Evolutionary conservation across 2,797 vertebrate genomes (phyloP), one percentile per base, ranked within the genome.

Genomic region (Artibeus lituratus): DNA sequence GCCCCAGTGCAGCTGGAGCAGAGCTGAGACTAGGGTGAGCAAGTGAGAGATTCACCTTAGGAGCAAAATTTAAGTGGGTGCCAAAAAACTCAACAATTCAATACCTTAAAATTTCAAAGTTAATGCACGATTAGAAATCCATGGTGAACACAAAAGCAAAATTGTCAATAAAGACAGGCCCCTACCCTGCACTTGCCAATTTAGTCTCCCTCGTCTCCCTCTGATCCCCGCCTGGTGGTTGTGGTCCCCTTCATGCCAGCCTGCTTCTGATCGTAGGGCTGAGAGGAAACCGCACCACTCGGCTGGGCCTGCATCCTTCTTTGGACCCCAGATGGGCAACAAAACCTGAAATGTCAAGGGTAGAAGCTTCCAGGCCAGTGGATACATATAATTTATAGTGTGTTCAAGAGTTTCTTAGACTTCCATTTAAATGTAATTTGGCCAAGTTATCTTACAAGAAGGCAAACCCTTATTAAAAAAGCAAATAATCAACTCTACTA

Each of bases 321-420:
- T 74, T 32, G 16, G 42, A 37, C 3, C 88, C n/a, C 44, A 92
- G 74, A 80, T 78, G 59, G 85, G 57, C 85, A 94, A 70, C 74
- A 92, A 85, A 81, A 76, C 44, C 87, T 76, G 59, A 80, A 84
- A 91, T 84, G 44, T 80, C 92, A 78, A 87, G 59, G 83, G 37
- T 37, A 94, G 78, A 83, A 89, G 89, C 82, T 62, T 91, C 76
- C 51, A 83, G 57, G 19, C 39, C 29, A 92, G 55, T 26, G 51
- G 62, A 80, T 47, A 93, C 47, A 62, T 62, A 18, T 67, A 94
- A 73, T 86, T 81, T 92, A 78, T 62, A 93, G 57, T 59, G 59
- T 91, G 67, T 89, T 89, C 29, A 91, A 84, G 94, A 91, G 39
- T 89, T 91, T 67, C 55, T n/a, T 70, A 88, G 69, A 39, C 19